Percentiles rank a stretch among this genome's conserved stretches.
phyloP scores from a whole-genome alignment of 1,140 invertebrate genomes.

The Bradysia coprophila region DNA sequence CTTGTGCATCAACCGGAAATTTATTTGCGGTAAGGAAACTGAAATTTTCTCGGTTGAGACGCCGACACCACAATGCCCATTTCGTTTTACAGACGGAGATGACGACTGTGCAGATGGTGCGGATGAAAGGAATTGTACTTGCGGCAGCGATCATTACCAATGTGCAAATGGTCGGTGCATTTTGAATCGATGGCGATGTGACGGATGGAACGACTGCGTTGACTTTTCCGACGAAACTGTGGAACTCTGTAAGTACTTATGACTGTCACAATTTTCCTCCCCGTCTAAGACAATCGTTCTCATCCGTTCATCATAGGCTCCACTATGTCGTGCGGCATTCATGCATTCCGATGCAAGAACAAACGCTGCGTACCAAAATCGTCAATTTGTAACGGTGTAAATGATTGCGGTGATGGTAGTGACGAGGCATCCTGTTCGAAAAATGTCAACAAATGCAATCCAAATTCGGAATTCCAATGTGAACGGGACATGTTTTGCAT shows the following conservation, averaged over 20 bases:
- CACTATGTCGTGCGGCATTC: conserved; percentile 57
- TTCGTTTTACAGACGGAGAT: conserved; percentile 27
- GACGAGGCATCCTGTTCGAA: conserved; percentile 38
- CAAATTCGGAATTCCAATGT: conserved; percentile 58
- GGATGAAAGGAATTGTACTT: conserved; percentile 64
- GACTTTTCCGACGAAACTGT: conserved; percentile 72
- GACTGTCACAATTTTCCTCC: too few species aligned
- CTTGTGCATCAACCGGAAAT: conserved; percentile 40
- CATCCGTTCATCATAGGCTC: too few species aligned
- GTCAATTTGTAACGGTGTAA: conserved; percentile 45
- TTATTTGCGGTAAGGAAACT: not conserved
- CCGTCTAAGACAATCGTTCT: too few species aligned
- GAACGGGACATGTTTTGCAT: conserved; percentile 50
- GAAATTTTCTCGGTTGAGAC: not conserved
- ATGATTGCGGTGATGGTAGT: conserved; percentile 41
- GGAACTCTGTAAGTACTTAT: conserved; percentile 56
- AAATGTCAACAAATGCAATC: conserved; percentile 41
- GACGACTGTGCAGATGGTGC: conserved; percentile 90
- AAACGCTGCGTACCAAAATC: conserved; percentile 42
- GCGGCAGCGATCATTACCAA: conserved; percentile 86
- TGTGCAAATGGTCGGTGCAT: conserved; percentile 89
- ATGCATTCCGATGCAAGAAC: conserved; percentile 34
- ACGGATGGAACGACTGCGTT: conserved; percentile 52
- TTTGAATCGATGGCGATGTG: conserved; percentile 63
- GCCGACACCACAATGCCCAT: not conserved